Evolutionary conservation across 2,797 vertebrate genomes (phyloP).

Genomic region (Hipposideros larvatus): DNA sequence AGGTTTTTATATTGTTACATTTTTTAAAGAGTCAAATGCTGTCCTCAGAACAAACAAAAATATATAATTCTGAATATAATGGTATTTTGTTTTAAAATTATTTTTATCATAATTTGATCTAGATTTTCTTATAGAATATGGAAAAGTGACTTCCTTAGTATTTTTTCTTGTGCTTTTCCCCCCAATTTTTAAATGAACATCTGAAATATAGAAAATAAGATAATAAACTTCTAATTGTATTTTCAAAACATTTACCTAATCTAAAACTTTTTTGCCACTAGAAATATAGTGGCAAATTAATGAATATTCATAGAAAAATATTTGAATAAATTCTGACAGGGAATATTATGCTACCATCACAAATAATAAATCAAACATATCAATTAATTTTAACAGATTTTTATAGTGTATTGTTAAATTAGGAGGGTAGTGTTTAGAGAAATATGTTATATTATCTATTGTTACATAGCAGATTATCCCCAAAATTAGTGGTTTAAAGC

Average conservation of each 20-base stretch:
- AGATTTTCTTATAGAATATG: not conserved
- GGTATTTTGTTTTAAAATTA: constrained; percentile 38
- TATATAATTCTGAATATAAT: not conserved
- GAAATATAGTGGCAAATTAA: not conserved
- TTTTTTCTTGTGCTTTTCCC: not conserved
- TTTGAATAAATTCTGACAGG: not conserved
- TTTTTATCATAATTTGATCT: not conserved
- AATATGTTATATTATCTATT: not conserved
- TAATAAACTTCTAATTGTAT: not conserved
- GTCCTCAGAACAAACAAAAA: not conserved
- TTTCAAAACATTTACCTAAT: constrained; percentile 32
- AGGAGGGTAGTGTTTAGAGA: constrained; percentile 19
- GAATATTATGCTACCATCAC: not conserved
- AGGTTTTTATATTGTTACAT: not conserved
- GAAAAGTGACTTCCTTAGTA: not conserved
- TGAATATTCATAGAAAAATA: constrained; percentile 14
- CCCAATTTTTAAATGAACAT: constrained; percentile 47
- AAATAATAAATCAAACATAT: constrained; percentile 25
- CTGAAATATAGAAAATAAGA: constrained; percentile 14
- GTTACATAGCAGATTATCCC: not conserved
- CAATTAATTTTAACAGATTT: constrained; percentile 30
- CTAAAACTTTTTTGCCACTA: not conserved
- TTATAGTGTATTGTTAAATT: not conserved
- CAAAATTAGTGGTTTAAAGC: not conserved
- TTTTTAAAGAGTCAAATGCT: not conserved